Conservation (phyloP, 2,113 vertebrate species). For the Larimichthys crocea region DNA sequence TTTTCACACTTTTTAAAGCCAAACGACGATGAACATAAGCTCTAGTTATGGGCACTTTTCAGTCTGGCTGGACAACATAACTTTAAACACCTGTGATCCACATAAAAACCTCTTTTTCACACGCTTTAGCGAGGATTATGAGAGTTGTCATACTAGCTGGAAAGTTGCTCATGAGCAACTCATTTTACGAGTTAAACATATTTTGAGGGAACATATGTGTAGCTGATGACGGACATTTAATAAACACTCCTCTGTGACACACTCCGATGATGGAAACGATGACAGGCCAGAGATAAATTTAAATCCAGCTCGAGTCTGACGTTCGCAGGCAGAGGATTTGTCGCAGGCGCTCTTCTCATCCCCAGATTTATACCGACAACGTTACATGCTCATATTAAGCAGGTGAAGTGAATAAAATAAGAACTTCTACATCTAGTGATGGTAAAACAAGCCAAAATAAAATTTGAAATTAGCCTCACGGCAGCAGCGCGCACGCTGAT, state of each 20-base stretch:
- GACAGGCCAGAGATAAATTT: constrained; percentile 25
- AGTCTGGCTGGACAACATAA: neutral
- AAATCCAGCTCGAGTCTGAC: constrained; percentile 32
- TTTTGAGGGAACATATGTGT: neutral
- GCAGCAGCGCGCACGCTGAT: neutral
- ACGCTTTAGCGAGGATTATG: neutral
- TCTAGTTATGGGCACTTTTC: neutral
- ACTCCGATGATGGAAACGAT: constrained; percentile 24
- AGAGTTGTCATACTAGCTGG: neutral
- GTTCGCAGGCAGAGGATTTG: constrained; percentile 2
- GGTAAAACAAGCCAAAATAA: neutral
- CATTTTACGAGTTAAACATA: neutral
- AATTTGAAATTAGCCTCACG: constrained; percentile 8
- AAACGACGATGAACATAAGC: neutral
- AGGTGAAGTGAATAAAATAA: neutral
- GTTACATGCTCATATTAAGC: neutral
- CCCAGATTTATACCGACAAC: neutral
- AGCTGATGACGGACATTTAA: neutral
- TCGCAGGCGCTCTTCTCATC: neutral
- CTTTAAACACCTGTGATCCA: neutral
- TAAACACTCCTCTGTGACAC: constrained; percentile 8
- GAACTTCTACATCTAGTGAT: neutral
- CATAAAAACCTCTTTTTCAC: neutral
- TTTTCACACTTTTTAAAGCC: neutral
- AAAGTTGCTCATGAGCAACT: neutral